phyloP scores from a whole-genome alignment of 2,113 vertebrate genomes.

The Glaucidium brasilianum region DNA sequence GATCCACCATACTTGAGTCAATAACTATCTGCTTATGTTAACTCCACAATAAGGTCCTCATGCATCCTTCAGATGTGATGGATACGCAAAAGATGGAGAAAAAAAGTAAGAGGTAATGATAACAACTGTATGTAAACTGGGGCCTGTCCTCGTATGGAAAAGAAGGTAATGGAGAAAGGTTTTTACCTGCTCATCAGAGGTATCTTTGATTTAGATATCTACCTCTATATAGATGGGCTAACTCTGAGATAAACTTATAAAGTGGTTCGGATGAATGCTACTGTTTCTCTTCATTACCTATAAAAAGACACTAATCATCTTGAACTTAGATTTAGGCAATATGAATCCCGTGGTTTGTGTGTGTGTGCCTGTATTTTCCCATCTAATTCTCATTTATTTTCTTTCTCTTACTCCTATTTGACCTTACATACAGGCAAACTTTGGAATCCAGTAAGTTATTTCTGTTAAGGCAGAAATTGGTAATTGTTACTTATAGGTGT shows the following conservation, averaged over 20 bases:
- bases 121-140: neutral
- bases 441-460: neutral
- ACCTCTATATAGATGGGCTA: neutral
- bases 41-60: neutral
- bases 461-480: neutral
- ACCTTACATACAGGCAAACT: neutral
- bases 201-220: neutral
- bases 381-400: neutral
- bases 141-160: neutral
- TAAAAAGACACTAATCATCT: neutral
- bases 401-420: neutral
- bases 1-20: neutral
- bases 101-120: neutral
- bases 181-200: neutral
- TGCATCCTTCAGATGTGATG: neutral
- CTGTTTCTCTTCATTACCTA: neutral
- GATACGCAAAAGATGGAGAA: neutral
- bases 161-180: neutral
- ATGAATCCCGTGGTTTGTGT: neutral
- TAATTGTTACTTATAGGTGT: neutral
- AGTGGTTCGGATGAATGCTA: neutral
- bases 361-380: neutral
- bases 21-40: neutral
- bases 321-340: neutral
- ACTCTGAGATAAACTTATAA: neutral